These are phyloP conservation scores for Ceratoteleas bidentatus DNA, from an alignment of 1,140 invertebrate genomes.

Conservation along the genomic window DNA sequence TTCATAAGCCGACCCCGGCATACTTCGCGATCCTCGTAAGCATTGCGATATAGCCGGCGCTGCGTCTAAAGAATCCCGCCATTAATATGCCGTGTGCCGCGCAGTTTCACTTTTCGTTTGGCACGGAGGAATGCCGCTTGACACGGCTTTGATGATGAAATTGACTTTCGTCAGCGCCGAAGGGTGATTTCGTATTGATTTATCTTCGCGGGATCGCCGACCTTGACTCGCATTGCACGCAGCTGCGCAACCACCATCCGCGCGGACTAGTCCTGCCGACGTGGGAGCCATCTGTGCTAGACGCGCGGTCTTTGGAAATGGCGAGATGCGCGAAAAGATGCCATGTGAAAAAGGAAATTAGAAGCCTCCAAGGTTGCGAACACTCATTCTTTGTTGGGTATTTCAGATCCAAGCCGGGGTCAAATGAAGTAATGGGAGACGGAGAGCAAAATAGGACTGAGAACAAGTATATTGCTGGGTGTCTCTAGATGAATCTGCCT, in stretches of 20 bases:
- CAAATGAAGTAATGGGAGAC: no score
- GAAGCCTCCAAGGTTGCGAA: no score
- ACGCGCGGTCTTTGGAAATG: no score
- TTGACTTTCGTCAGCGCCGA: constrained; percentile 21
- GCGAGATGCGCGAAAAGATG: no score
- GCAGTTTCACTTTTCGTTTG: constrained; percentile 56
- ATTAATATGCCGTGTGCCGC: constrained; percentile 60
- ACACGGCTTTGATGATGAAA: constrained; percentile 37
- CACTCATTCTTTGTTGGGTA: no score
- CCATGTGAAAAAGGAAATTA: no score
- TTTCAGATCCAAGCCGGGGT: no score
- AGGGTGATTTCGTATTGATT: constrained; percentile 13
- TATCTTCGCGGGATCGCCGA: constrained; percentile 5
- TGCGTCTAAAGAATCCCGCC: constrained; percentile 60
- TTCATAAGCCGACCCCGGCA: constrained; percentile 69
- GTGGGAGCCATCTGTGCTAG: no score
- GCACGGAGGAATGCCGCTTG: constrained; percentile 15
- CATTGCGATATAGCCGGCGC: constrained; percentile 51
- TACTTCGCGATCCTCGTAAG: constrained; percentile 63
- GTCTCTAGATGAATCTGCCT: no score
- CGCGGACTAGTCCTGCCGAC: no score
- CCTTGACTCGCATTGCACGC: neutral
- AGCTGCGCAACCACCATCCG: neutral
- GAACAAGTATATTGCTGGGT: no score
- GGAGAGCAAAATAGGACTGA: no score